phyloP scores from a whole-genome alignment of 2,113 vertebrate species.

The Antechinus stuartii region DNA sequence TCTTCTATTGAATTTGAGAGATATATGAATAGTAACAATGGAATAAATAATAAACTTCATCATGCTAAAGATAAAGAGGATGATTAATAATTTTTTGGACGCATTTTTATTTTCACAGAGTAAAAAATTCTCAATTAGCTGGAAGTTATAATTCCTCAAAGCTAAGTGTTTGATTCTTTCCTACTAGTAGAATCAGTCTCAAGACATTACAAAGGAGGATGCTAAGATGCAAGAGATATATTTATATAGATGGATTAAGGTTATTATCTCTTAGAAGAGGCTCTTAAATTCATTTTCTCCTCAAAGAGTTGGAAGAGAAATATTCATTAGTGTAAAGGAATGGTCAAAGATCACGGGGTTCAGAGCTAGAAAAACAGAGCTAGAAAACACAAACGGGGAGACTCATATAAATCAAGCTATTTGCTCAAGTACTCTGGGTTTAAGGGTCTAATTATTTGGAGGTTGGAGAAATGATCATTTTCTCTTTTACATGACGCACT shows the following conservation, averaged over 20 bases:
- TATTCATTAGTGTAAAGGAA: not conserved
- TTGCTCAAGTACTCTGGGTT: too few relatives aligned
- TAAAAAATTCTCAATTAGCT: not conserved
- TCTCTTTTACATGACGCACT: too few relatives aligned
- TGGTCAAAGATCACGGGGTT: not conserved
- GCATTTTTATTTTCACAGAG: not conserved
- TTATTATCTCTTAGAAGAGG: not conserved
- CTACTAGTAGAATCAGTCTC: not conserved
- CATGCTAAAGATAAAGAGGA: not conserved
- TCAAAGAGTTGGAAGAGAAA: not conserved
- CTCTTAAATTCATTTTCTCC: not conserved
- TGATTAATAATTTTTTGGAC: not conserved
- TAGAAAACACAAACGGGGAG: not conserved
- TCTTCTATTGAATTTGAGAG: not conserved
- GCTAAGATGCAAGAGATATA: not conserved
- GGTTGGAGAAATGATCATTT: too few relatives aligned
- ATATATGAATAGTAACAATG: not conserved
- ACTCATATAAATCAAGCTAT: too few relatives aligned
- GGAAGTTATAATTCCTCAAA: not conserved
- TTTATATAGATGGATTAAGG: not conserved
- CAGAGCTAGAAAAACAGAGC: not conserved
- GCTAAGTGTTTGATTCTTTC: not conserved
- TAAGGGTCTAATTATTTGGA: too few relatives aligned
- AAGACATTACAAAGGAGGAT: not conserved
- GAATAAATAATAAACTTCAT: not conserved